Evolutionary conservation across 1,140 invertebrate species (phyloP).

Genomic region (Bombus fervidus): DNA sequence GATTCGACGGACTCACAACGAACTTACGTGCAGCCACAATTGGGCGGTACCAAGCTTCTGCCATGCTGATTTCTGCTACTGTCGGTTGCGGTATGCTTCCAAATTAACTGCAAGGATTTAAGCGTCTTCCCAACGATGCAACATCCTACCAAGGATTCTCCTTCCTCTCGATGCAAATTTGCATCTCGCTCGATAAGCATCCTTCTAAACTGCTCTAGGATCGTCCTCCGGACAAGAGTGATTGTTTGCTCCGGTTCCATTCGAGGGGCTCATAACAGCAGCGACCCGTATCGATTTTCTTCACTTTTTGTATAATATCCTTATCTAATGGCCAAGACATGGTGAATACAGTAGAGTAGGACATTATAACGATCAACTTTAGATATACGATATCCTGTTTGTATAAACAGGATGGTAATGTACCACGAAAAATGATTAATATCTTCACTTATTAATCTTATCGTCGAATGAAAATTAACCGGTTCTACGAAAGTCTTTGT

Average conservation of each 20-base stretch:
- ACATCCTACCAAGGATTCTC: not conserved
- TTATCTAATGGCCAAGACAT: too few species aligned
- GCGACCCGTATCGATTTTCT: too few species aligned
- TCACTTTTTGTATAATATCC: too few species aligned
- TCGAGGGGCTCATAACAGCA: not conserved
- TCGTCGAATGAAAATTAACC: too few species aligned
- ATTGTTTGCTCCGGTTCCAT: not conserved
- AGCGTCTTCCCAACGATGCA: not conserved
- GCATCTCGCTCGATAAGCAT: not conserved
- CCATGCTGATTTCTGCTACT: conserved; percentile 30
- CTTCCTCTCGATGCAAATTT: not conserved
- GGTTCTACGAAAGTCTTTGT: too few species aligned
- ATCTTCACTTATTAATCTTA: too few species aligned
- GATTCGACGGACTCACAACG: conserved; percentile 33
- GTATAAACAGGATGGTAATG: too few species aligned
- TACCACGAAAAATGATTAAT: too few species aligned
- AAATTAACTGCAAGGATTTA: conserved; percentile 36
- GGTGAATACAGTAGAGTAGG: too few species aligned
- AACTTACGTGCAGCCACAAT: not conserved
- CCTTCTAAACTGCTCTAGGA: not conserved
- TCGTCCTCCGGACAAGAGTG: not conserved
- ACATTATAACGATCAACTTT: too few species aligned
- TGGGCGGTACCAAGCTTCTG: conserved; percentile 13
- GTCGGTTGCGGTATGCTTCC: conserved; percentile 16
- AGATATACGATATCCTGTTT: too few species aligned